A percentile compares a stretch with the other conserved stretches of the same genome.
Evolutionary conservation across 2,797 vertebrate species (phyloP).

Genomic region (Parotocinclus haroldoi): DNA sequence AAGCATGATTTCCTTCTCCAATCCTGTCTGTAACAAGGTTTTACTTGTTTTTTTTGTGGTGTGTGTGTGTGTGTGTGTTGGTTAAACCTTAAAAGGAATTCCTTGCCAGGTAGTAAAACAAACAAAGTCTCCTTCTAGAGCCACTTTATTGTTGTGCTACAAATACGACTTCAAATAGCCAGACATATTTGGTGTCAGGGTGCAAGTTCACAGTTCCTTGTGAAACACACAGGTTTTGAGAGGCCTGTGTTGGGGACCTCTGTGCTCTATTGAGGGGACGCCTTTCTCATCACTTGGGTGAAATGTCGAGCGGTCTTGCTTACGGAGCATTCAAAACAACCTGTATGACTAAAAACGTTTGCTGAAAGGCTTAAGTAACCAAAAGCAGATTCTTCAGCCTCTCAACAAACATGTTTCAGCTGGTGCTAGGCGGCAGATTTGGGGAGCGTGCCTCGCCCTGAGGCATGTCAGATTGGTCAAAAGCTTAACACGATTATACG

Average conservation of each 20-base stretch:
- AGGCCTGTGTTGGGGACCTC: too few species aligned
- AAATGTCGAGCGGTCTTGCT: too few species aligned
- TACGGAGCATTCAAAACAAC: not conserved
- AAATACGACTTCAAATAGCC: conserved; percentile 24
- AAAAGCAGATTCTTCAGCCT: conserved; percentile 8
- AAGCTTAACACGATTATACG: too few species aligned
- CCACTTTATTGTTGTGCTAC: conserved; percentile 5
- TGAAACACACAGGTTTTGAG: not conserved
- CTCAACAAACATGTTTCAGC: conserved; percentile 1
- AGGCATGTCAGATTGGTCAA: conserved; percentile 8
- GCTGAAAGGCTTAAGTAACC: conserved; percentile 12
- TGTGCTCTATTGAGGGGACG: too few species aligned
- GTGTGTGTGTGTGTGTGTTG: too few species aligned
- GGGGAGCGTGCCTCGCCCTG: conserved; percentile 5
- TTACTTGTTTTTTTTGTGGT: too few species aligned
- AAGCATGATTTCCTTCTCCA: not conserved
- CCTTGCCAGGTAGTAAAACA: not conserved
- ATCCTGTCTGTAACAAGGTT: not conserved
- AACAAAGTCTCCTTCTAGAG: not conserved
- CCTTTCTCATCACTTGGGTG: too few species aligned
- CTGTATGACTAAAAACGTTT: conserved; percentile 1
- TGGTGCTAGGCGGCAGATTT: not conserved
- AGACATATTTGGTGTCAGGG: not conserved
- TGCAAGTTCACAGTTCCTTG: conserved; percentile 1
- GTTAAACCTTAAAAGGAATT: not conserved